These are phyloP conservation scores for Odontothrips loti DNA, from an alignment of 2,888 invertebrate genomes.

Conservation along the genomic window DNA sequence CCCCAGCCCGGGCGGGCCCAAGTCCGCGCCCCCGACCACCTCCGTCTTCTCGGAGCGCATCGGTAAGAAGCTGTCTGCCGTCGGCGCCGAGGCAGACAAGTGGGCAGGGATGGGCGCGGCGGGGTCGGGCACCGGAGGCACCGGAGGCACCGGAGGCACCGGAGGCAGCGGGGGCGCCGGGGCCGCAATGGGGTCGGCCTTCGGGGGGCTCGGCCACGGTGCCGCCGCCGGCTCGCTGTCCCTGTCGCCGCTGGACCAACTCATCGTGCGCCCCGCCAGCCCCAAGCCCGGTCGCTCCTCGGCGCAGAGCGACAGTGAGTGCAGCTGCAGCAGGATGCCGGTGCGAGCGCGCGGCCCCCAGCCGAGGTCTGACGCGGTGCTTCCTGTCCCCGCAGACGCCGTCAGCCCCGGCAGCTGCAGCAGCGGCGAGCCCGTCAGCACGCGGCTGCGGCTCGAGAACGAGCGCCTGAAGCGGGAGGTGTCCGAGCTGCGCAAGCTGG, in stretches of 20 bases:
- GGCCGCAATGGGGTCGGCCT: no score
- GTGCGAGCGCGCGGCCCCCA: background rate
- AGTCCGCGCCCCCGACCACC: constrained; percentile 29
- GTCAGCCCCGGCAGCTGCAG: constrained; percentile 52
- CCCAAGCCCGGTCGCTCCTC: constrained; percentile 49
- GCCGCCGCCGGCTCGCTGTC: constrained; percentile 50
- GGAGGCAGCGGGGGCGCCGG: constrained; percentile 46
- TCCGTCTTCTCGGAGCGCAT: constrained; percentile 26
- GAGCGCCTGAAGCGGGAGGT: constrained; percentile 70
- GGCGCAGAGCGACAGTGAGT: constrained; percentile 43
- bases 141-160: constrained; percentile 41
- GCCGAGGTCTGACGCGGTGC: constrained; percentile 43
- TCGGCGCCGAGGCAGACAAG: constrained; percentile 21
- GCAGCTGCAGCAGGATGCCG: background rate
- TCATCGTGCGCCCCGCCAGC: constrained; percentile 51
- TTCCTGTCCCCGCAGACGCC: constrained; percentile 44
- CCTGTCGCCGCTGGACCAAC: constrained; percentile 47
- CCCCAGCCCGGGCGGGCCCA: constrained; percentile 38
- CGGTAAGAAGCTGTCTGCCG: constrained; percentile 27
- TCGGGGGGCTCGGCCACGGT: no score
- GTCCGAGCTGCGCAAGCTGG: constrained; percentile 61
- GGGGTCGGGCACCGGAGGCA: constrained; percentile 38
- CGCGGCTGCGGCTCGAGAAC: constrained; percentile 68
- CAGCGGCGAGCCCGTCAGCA: constrained; percentile 53
- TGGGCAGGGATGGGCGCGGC: background rate